phyloP scores from a whole-genome alignment of 1,140 invertebrate genomes.

The Daktulosphaira vitifoliae region DNA sequence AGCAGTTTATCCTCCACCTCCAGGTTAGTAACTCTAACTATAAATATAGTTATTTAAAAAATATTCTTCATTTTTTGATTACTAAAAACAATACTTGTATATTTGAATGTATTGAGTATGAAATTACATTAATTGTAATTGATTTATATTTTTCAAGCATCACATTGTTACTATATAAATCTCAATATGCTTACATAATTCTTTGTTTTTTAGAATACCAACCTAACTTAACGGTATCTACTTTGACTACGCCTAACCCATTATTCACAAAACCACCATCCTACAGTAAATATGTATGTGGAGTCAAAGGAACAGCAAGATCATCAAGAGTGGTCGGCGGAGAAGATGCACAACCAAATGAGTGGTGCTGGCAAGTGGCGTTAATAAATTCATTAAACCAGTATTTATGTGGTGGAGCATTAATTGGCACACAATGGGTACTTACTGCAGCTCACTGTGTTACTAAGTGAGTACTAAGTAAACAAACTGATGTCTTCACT shows the following conservation, averaged over 20 bases:
- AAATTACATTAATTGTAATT: no score
- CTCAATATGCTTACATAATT: no score
- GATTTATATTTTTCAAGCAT: no score
- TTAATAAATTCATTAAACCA: slow-evolving; percentile 88
- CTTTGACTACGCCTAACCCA: slow-evolving; percentile 9
- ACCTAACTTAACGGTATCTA: slow-evolving; percentile 11
- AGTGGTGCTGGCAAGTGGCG: slow-evolving; percentile 94
- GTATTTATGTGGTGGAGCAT: slow-evolving; percentile 89
- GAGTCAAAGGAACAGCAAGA: slow-evolving; percentile 64
- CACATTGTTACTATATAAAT: no score
- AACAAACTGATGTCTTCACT: neutral
- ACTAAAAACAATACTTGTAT: no score
- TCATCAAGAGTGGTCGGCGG: slow-evolving; percentile 76
- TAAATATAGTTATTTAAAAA: no score
- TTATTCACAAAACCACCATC: slow-evolving; percentile 51
- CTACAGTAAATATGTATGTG: slow-evolving; percentile 85
- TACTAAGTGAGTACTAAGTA: slow-evolving; percentile 70
- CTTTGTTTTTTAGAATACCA: no score
- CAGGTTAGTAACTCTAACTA: neutral
- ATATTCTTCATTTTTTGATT: no score
- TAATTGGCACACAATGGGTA: slow-evolving; percentile 91
- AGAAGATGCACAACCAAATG: slow-evolving; percentile 75
- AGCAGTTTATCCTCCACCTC: slow-evolving; percentile 5
- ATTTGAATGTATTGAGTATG: no score
- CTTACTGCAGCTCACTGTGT: slow-evolving; percentile 93